phyloP scores from a whole-genome alignment of 2,113 vertebrate species.

The Nothoprocta pentlandii region DNA sequence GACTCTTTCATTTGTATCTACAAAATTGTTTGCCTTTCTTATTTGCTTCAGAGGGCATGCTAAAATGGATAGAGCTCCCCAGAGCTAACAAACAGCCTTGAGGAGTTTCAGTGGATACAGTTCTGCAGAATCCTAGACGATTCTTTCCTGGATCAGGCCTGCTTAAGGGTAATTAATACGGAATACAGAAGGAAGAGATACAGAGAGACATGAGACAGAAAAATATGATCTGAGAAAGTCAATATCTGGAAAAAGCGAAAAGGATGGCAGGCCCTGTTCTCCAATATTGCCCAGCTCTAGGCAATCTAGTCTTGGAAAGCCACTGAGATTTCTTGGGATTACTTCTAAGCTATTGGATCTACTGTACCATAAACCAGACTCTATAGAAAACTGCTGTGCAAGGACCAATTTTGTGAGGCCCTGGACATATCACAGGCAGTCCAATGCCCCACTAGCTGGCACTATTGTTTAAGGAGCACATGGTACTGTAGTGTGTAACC shows the following conservation, averaged over 20 bases:
- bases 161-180: neutral
- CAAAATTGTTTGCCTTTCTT: neutral
- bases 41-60: neutral
- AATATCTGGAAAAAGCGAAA: neutral
- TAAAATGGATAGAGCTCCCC: neutral
- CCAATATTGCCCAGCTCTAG: neutral
- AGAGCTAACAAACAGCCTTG: neutral
- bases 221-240: neutral
- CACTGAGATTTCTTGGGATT: neutral
- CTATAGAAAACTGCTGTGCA: neutral
- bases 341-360: neutral
- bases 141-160: neutral
- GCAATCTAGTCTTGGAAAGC: neutral
- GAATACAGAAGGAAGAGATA: neutral
- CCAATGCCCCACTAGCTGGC: neutral
- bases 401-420: neutral
- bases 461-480: neutral
- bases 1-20: neutral
- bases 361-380: neutral
- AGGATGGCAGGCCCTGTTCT: neutral
- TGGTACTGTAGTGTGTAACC: neutral
- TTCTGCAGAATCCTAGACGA: neutral
- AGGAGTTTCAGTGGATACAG: neutral
- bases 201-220: neutral
- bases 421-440: neutral